phyloP scores from a whole-genome alignment of 2,113 vertebrate genomes.

The Lota lota region DNA sequence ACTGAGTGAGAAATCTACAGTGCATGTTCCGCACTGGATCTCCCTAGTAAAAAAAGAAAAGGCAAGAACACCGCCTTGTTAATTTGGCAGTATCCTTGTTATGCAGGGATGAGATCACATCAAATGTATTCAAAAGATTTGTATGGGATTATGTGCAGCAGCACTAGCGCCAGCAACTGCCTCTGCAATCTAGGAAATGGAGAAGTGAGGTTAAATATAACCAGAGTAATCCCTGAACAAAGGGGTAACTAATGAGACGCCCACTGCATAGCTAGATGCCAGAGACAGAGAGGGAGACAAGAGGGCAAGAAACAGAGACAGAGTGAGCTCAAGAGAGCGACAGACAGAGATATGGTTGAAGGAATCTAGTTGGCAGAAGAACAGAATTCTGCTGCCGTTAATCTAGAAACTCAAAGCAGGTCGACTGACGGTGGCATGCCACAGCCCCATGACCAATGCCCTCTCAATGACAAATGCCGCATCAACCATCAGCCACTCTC shows the following conservation, averaged over 20 bases:
- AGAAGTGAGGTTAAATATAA: constrained; percentile 54
- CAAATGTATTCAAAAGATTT: no score
- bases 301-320: background rate
- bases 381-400: constrained; percentile 27
- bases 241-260: constrained; percentile 35
- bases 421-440: constrained; percentile 3
- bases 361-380: constrained; percentile 30
- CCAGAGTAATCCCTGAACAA: constrained; percentile 51
- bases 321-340: constrained; percentile 5
- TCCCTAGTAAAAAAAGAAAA: no score
- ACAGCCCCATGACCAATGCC: constrained; percentile 8
- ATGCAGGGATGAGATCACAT: no score
- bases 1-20: no score
- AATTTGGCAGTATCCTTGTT: no score
- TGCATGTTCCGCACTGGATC: no score
- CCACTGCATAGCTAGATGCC: constrained; percentile 14
- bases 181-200: constrained; percentile 20
- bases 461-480: constrained; percentile 51
- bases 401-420: constrained; percentile 13
- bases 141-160: no score
- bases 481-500: background rate
- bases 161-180: background rate
- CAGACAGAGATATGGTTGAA: constrained; percentile 11
- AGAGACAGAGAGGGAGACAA: constrained; percentile 14
- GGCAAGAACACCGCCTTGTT: no score